These are phyloP conservation scores for Eospalax fontanierii DNA, from an alignment of 2,797 vertebrate species.

Conservation along the genomic window DNA sequence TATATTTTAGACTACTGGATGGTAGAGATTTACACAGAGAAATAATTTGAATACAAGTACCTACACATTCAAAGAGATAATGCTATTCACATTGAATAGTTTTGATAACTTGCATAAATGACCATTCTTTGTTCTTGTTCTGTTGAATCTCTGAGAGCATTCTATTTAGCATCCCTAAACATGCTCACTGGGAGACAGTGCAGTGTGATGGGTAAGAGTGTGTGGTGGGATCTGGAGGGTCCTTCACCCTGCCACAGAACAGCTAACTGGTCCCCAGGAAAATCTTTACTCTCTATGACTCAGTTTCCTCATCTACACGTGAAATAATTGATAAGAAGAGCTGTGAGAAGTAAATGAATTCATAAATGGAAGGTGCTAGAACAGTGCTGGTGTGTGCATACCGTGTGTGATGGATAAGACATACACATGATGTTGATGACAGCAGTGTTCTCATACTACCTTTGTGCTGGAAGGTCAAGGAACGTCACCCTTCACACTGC, in stretches of 20 bases:
- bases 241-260: no score
- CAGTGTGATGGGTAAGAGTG: background rate
- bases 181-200: background rate
- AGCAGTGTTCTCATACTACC: no score
- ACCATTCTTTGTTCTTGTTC: background rate
- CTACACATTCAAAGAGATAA: background rate
- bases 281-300: background rate
- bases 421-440: background rate
- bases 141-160: background rate
- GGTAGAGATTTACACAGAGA: conserved; percentile 54
- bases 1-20: conserved; percentile 7
- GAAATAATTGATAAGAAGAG: background rate
- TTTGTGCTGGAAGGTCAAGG: no score
- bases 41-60: conserved; percentile 31
- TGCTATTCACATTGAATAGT: background rate
- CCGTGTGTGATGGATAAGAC: background rate
- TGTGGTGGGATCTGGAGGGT: background rate
- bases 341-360: conserved; percentile 4
- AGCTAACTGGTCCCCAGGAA: background rate
- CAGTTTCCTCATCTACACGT: background rate
- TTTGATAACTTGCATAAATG: background rate
- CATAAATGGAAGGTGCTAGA: background rate
- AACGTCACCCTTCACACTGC: background rate
- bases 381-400: background rate
- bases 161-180: background rate